These are phyloP conservation scores for Cryptocephalus moraei DNA, from an alignment of 2,888 invertebrate species.

Conservation along the genomic window DNA sequence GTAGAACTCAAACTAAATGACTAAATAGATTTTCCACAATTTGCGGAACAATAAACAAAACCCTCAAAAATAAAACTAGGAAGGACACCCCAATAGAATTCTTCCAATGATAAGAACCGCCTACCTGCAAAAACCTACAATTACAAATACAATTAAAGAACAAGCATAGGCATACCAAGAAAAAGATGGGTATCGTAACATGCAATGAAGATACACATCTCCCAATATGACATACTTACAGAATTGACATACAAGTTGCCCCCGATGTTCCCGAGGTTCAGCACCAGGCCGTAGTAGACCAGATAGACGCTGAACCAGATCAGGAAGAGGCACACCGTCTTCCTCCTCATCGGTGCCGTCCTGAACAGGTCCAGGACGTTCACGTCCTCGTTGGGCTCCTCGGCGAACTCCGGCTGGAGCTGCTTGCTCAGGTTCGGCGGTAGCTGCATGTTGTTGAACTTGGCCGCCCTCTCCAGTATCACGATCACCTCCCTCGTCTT, in stretches of 20 bases:
- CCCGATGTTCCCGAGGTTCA: constrained; percentile 65
- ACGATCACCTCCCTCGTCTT: constrained; percentile 57
- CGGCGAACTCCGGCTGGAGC: constrained; percentile 41
- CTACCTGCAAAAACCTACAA: no score
- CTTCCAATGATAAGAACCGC: no score
- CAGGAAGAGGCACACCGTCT: constrained; percentile 58
- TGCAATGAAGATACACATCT: no score
- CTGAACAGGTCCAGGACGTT: constrained; percentile 57
- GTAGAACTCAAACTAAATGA: no score
- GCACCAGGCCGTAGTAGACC: constrained; percentile 65
- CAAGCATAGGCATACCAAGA: no score
- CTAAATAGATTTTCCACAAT: no score
- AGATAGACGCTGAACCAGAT: constrained; percentile 72
- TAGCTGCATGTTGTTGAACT: constrained; percentile 52
- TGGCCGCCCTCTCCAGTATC: constrained; percentile 55
- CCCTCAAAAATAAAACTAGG: no score
- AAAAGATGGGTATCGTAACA: no score
- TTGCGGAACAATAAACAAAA: no score
- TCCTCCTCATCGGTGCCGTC: constrained; percentile 52
- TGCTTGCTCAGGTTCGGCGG: constrained; percentile 62
- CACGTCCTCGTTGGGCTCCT: constrained; percentile 34
- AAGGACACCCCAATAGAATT: no score
- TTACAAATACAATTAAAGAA: no score
- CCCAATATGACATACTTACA: constrained; percentile 42
- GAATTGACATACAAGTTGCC: constrained; percentile 67